phyloP scores from a whole-genome alignment of 1,140 invertebrate genomes.

The Drosophila willistoni region DNA sequence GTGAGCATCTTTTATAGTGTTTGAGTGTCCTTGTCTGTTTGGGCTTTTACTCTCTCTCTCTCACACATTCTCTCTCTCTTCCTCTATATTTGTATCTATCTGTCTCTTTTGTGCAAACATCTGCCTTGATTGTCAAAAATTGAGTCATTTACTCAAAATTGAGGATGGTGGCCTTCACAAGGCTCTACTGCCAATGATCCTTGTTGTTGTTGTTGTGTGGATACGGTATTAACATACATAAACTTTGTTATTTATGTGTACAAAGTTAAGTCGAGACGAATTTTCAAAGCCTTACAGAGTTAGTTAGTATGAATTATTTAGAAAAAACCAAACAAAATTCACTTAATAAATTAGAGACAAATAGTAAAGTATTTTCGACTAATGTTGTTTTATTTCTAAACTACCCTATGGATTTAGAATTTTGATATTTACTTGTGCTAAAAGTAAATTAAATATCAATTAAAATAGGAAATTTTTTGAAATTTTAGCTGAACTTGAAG shows the following conservation, averaged over 20 bases:
- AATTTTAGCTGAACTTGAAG: too few species aligned
- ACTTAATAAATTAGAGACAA: too few species aligned
- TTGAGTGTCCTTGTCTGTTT: constrained; percentile 7
- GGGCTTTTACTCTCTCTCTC: background rate
- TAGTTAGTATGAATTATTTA: constrained; percentile 2
- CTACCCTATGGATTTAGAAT: too few species aligned
- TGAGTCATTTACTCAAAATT: constrained; percentile 75
- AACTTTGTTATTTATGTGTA: constrained; percentile 80
- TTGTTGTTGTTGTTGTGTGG: constrained; percentile 40
- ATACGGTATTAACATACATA: constrained; percentile 72
- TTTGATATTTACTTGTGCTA: too few species aligned
- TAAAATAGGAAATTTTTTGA: too few species aligned
- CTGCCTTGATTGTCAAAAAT: constrained; percentile 78
- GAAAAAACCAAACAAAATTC: too few species aligned
- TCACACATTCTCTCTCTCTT: background rate
- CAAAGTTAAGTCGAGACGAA: constrained; percentile 51
- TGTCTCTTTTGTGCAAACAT: constrained; percentile 5
- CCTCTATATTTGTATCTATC: background rate
- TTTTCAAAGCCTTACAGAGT: background rate
- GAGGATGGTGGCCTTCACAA: background rate
- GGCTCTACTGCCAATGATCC: constrained; percentile 36
- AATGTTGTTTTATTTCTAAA: too few species aligned
- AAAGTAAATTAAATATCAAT: too few species aligned
- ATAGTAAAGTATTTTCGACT: too few species aligned
- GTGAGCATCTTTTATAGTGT: background rate